Base-by-base conservation (phyloP, 1,140 invertebrate genomes). In the Orchestia grillus region DNA sequence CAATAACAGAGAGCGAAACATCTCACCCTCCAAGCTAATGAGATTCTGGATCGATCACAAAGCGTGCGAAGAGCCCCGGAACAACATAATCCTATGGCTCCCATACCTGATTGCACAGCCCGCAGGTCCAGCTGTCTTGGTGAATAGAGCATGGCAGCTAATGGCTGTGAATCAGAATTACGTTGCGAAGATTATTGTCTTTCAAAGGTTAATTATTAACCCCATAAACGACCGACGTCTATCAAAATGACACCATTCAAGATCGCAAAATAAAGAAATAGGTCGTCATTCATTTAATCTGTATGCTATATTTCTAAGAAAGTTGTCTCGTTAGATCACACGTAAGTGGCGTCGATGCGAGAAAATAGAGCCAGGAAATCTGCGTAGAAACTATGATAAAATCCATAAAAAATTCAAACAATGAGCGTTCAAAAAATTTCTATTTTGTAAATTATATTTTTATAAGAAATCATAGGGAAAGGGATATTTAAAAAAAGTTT, bases 11-110 rank as follows among this genome's bases (percentile, higher is more conserved):
- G 43, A 45, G 92, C 92, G 92, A n/a, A 94, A 90, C 88, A 44
- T 90, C 88, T 90, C 88, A 90, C 88, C n/a, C 88, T 90, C 88
- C 62, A 41, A 90, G 88, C 43, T 90, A 44, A 90, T 90, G 88
- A 90, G 88, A 90, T 90, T 41, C 88, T 77, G 36, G 4, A 90
- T 42, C 88, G 88, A 90, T 90, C 41, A 19, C 36, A 90, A 42
- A 23, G 88, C 88, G 28, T 77, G 62, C 62, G 62, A 77, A 77
- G 62, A 77, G 62, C 62, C 15, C 11, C 3, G 62, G 62, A 77
- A 15, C 28, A 77, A 77, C 62, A 77, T 77, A 77, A 77, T 28
- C 62, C 62, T 23, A 23, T 36, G 28, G 62, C 62, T 77, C 11
- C 28, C 62, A 15, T 23, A 36, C 62, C 36, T 77, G 62, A 77